Evolutionary conservation across 2,113 vertebrate genomes (phyloP).

Genomic region (Sylvietta virens): DNA sequence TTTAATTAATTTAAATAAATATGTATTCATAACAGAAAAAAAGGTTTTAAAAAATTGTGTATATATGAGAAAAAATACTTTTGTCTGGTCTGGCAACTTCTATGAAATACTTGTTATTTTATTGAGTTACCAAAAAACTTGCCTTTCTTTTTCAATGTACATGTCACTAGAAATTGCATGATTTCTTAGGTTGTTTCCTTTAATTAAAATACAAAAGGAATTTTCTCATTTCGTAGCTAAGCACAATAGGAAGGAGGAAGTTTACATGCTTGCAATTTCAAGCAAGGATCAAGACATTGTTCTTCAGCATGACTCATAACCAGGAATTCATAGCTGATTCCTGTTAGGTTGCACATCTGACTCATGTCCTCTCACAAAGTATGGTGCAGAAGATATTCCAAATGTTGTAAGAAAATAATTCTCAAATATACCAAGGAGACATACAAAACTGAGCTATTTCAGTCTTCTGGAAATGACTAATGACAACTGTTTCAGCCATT

Average conservation of each 20-base stretch:
- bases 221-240: conserved; percentile 9
- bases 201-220: conserved; percentile 3
- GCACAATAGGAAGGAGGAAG: conserved; percentile 63
- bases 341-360: conserved; percentile 51
- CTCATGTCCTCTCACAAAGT: conserved; percentile 43
- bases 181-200: background rate
- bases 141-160: background rate
- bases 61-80: background rate
- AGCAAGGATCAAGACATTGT: conserved; percentile 40
- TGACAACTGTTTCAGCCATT: background rate
- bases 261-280: conserved; percentile 14
- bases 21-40: background rate
- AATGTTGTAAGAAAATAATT: background rate
- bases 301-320: conserved; percentile 39
- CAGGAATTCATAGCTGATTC: conserved; percentile 60
- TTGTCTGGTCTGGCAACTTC: background rate
- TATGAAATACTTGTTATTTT: background rate
- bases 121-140: background rate
- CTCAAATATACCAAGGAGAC: background rate
- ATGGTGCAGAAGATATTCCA: background rate
- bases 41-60: background rate
- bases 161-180: background rate
- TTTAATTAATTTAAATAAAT: background rate
- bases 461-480: conserved; percentile 12
- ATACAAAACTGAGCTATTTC: background rate